Evolutionary conservation across 2,113 vertebrate species (phyloP).

Genomic region (Phrynosoma platyrhinos): DNA sequence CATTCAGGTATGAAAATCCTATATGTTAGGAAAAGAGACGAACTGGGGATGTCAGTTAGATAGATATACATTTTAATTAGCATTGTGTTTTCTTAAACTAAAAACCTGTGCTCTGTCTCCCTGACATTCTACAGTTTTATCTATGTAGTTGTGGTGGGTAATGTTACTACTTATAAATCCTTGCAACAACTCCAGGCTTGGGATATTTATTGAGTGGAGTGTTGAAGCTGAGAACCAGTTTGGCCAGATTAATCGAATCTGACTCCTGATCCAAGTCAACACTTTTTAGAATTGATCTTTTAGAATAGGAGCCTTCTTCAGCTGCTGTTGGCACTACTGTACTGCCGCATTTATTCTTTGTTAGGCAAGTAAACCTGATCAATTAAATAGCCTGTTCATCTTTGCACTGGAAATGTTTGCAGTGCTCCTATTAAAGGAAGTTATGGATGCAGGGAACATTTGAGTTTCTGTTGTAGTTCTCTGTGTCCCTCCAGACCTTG

Average conservation of each 20-base stretch:
- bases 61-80: too few species aligned
- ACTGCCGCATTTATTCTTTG: not conserved
- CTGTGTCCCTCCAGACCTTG: too few species aligned
- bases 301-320: not conserved
- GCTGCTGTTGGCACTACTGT: not conserved
- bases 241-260: not conserved
- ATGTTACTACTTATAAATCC: not conserved
- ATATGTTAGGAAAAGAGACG: not conserved
- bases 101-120: not conserved
- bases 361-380: not conserved
- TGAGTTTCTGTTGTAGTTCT: too few species aligned
- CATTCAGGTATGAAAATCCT: slow-evolving; percentile 78
- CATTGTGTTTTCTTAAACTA: not conserved
- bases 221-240: not conserved
- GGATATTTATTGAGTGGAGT: not conserved
- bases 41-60: not conserved
- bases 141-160: not conserved
- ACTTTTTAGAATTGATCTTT: not conserved
- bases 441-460: too few species aligned
- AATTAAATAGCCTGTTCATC: not conserved
- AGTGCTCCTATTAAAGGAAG: too few species aligned
- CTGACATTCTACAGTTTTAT: not conserved
- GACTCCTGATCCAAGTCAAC: not conserved
- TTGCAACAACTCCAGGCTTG: not conserved
- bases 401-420: not conserved